A percentile compares a stretch with the other conserved stretches of the same genome.
Evolutionary conservation across 2,888 invertebrate genomes (phyloP).

Genomic region (Aphelenchoides bicaudatus): DNA sequence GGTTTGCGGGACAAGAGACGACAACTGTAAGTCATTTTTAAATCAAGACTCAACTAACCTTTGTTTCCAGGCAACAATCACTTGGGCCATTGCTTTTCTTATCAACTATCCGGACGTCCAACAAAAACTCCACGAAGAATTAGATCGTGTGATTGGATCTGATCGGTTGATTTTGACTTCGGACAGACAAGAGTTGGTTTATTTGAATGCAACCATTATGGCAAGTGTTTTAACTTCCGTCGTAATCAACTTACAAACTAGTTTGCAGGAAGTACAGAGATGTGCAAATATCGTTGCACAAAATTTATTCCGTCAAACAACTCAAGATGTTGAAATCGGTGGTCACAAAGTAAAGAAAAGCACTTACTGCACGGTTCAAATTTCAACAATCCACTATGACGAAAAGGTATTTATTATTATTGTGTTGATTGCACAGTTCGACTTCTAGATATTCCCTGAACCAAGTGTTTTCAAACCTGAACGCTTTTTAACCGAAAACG

Average conservation of each 20-base stretch:
- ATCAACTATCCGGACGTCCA: constrained; percentile 28
- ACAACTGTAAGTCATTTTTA: too few relatives aligned
- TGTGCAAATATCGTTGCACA: constrained; percentile 22
- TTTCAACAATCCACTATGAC: not conserved
- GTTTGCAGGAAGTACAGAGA: constrained; percentile 14
- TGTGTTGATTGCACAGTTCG: not conserved
- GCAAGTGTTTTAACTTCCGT: not conserved
- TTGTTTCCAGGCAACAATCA: constrained; percentile 11
- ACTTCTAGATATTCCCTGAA: not conserved
- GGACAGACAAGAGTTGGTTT: constrained; percentile 33
- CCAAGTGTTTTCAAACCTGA: constrained; percentile 8
- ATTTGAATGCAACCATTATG: constrained; percentile 31
- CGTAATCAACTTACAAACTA: too few relatives aligned
- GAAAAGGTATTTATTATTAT: not conserved
- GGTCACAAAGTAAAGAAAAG: not conserved
- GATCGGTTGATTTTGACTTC: constrained; percentile 31
- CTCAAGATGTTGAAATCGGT: constrained; percentile 1
- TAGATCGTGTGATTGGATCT: constrained; percentile 38
- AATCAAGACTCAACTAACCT: too few relatives aligned
- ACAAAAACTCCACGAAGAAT: constrained; percentile 34
- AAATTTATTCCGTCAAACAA: not conserved
- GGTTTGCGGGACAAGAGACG: too few relatives aligned
- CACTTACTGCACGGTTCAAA: not conserved
- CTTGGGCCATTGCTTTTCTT: constrained; percentile 13
- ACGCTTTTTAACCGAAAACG: constrained; percentile 15